Evolutionary conservation across 2,113 vertebrate genomes (phyloP).

Genomic region (Pluvialis apricaria): DNA sequence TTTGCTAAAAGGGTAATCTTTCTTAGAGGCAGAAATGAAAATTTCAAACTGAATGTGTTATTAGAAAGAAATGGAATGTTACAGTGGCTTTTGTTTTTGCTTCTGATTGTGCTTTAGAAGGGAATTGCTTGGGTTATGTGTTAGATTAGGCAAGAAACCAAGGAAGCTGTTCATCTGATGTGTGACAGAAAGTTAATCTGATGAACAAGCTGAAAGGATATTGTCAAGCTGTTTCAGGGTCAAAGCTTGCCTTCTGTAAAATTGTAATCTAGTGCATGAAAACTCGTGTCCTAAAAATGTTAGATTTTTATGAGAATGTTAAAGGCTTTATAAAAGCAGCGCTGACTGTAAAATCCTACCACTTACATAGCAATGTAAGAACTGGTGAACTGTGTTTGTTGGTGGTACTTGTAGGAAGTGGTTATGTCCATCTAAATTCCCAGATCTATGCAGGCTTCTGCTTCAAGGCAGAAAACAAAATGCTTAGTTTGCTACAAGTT

Average conservation of each 20-base stretch:
- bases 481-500: not conserved
- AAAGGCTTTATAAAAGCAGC: not conserved
- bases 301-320: not conserved
- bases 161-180: slow-evolving; percentile 34
- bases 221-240: slow-evolving; percentile 33
- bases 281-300: not conserved
- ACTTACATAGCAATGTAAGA: not conserved
- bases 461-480: not conserved
- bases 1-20: slow-evolving; percentile 27
- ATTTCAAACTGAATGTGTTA: not conserved
- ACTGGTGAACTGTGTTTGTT: not conserved
- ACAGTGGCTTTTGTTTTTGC: not conserved
- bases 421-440: not conserved
- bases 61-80: slow-evolving; percentile 1
- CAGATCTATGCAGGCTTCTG: not conserved
- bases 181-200: slow-evolving; percentile 34
- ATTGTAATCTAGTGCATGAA: not conserved
- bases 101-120: not conserved
- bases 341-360: not conserved
- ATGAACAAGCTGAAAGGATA: slow-evolving; percentile 20
- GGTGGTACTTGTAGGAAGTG: not conserved
- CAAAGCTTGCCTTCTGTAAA: not conserved
- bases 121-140: not conserved
- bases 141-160: slow-evolving; percentile 31
- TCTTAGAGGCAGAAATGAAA: slow-evolving; percentile 4